Conservation (phyloP, 2,113 vertebrate species). For the Coreoperca whiteheadi region DNA sequence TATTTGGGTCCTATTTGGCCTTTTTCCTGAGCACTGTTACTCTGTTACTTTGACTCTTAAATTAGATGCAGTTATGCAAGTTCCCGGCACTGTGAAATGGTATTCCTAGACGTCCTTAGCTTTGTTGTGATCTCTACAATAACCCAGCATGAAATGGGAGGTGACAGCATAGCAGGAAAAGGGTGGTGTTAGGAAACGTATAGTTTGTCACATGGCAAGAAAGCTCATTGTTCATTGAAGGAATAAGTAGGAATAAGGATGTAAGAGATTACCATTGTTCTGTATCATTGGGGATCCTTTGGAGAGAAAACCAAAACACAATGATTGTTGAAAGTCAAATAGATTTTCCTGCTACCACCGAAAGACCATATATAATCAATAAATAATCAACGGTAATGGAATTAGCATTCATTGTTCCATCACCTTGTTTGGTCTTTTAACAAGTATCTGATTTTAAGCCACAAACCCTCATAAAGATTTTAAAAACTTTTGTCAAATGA, state of each 20-base stretch:
- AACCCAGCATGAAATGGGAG: conserved; percentile 69
- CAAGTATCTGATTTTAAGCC: conserved; percentile 57
- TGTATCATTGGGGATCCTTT: conserved; percentile 84
- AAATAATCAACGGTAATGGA: conserved; percentile 70
- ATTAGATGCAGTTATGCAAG: conserved; percentile 8
- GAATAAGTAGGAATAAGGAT: conserved; percentile 76
- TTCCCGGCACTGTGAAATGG: conserved; percentile 16
- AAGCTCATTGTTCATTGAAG: conserved; percentile 79
- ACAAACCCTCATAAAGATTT: conserved; percentile 59
- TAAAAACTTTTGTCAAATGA: conserved; percentile 37
- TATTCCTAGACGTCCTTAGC: conserved; percentile 4
- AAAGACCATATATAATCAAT: conserved; percentile 76
- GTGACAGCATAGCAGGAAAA: conserved; percentile 77
- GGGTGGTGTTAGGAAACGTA: conserved; percentile 79
- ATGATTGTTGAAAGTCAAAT: conserved; percentile 82
- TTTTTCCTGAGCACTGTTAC: conserved; percentile 22
- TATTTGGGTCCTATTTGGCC: conserved; percentile 15
- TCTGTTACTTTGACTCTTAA: conserved; percentile 33
- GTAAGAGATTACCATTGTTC: conserved; percentile 84
- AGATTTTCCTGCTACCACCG: conserved; percentile 76
- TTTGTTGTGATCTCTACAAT: conserved; percentile 42
- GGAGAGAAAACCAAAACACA: conserved; percentile 84
- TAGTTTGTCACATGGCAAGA: conserved; percentile 74
- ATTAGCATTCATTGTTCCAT: conserved; percentile 77
- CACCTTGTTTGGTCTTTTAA: conserved; percentile 53